Evolutionary conservation across 1,140 invertebrate genomes (phyloP).

Genomic region (Drosophila ficusphila): DNA sequence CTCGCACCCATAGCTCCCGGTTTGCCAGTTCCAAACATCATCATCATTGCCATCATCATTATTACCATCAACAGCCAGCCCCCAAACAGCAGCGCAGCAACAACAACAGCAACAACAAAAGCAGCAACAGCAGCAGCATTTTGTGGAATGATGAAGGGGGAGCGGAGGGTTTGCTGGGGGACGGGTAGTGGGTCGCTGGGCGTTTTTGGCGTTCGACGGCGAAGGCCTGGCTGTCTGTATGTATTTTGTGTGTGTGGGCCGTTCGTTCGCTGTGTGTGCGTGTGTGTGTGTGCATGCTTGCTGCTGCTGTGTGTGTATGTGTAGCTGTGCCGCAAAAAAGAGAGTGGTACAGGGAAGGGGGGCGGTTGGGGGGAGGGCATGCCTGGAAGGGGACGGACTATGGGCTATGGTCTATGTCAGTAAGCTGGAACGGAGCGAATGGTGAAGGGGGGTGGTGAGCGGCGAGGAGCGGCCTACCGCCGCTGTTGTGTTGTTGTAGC

Average conservation of each 20-base stretch:
- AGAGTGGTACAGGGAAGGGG: conserved; percentile 1
- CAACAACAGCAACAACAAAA: conserved; percentile 40
- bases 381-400: conserved; percentile 1
- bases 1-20: conserved; percentile 26
- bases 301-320: conserved; percentile 17
- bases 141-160: conserved; percentile 28
- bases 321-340: conserved; percentile 27
- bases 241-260: conserved; percentile 16
- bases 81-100: conserved; percentile 33
- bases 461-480: conserved; percentile 53
- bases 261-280: conserved; percentile 16
- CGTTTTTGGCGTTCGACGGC: conserved; percentile 56
- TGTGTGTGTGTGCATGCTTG: conserved; percentile 22
- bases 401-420: conserved; percentile 43
- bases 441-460: background rate
- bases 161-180: conserved; percentile 4
- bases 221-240: conserved; percentile 46
- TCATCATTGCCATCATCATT: conserved; percentile 31
- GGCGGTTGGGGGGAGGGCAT: conserved; percentile 5
- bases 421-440: conserved; percentile 34
- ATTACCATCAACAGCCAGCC: conserved; percentile 29
- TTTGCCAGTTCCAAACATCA: conserved; percentile 41
- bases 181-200: conserved; percentile 40
- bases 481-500: conserved; percentile 38
- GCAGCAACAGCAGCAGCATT: conserved; percentile 46